Conservation (phyloP, 2,888 invertebrate genomes). For the Thysanoteuthis rhombus region DNA sequence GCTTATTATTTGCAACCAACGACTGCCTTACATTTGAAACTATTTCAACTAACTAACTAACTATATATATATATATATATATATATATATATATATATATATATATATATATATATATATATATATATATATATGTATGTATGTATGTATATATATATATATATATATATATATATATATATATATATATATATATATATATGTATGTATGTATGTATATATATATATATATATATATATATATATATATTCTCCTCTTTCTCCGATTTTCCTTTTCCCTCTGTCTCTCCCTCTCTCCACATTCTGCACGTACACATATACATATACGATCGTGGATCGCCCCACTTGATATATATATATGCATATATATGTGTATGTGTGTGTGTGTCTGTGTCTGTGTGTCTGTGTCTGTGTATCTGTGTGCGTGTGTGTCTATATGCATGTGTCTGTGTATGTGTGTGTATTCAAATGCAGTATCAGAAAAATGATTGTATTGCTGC, state of each 20-base stretch:
- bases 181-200: conserved; percentile 13
- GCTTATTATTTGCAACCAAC: too few relatives aligned
- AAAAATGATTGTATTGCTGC: too few relatives aligned
- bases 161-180: conserved; percentile 14
- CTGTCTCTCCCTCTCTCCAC: too few relatives aligned
- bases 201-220: not conserved
- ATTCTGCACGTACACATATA: not conserved
- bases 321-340: not conserved
- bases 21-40: too few relatives aligned
- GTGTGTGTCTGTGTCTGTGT: not conserved
- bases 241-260: too few relatives aligned
- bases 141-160: not conserved
- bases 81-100: too few relatives aligned
- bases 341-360: not conserved
- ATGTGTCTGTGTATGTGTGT: not conserved
- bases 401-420: not conserved
- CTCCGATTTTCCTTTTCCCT: not conserved
- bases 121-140: too few relatives aligned
- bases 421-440: not conserved
- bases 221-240: too few relatives aligned
- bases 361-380: not conserved
- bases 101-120: too few relatives aligned
- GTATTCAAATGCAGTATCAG: not conserved
- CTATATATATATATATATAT: too few relatives aligned
- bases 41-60: too few relatives aligned